Percentiles rank a stretch among this genome's conserved stretches.
Evolutionary conservation across 2,113 vertebrate genomes (phyloP).

Genomic region (Oryzias celebensis): DNA sequence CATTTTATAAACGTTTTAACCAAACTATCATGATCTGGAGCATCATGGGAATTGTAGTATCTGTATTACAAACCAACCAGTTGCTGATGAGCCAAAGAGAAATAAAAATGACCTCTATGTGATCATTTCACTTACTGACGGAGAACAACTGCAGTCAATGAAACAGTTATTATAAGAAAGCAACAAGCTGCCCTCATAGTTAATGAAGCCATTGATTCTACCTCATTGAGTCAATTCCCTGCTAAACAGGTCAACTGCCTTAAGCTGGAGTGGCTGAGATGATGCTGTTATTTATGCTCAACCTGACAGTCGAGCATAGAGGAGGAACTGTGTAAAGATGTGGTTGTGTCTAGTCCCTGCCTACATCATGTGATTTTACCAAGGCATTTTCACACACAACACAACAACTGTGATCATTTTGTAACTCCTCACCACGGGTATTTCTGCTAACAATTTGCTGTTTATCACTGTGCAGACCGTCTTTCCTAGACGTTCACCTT

Average conservation of each 20-base stretch:
- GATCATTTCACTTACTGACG: too few relatives aligned
- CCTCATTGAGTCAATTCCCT: constrained; percentile 20
- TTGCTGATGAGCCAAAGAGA: too few relatives aligned
- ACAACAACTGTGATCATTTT: constrained; percentile 43
- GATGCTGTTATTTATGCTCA: constrained; percentile 10
- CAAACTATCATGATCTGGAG: too few relatives aligned
- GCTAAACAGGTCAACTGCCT: constrained; percentile 20
- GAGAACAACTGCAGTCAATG: too few relatives aligned
- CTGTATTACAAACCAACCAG: too few relatives aligned
- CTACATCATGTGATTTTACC: constrained; percentile 61
- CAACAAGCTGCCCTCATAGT: too few relatives aligned
- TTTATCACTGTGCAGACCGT: constrained; percentile 5
- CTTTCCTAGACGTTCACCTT: not conserved
- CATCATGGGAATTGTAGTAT: too few relatives aligned
- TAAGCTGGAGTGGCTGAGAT: constrained; percentile 28
- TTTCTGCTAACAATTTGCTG: constrained; percentile 1
- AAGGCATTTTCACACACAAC: constrained; percentile 41
- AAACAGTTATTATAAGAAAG: too few relatives aligned
- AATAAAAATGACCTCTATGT: too few relatives aligned
- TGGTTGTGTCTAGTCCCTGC: constrained; percentile 50
- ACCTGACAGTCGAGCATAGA: constrained; percentile 40
- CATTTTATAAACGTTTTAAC: too few relatives aligned
- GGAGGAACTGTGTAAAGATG: constrained; percentile 47
- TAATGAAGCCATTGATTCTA: too few relatives aligned
- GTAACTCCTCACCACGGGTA: not conserved